Percentiles rank a stretch among this genome's conserved stretches.
These are phyloP conservation scores for Pyrocephalus nanus DNA, from an alignment of 2,797 vertebrate genomes.

Conservation along the genomic window DNA sequence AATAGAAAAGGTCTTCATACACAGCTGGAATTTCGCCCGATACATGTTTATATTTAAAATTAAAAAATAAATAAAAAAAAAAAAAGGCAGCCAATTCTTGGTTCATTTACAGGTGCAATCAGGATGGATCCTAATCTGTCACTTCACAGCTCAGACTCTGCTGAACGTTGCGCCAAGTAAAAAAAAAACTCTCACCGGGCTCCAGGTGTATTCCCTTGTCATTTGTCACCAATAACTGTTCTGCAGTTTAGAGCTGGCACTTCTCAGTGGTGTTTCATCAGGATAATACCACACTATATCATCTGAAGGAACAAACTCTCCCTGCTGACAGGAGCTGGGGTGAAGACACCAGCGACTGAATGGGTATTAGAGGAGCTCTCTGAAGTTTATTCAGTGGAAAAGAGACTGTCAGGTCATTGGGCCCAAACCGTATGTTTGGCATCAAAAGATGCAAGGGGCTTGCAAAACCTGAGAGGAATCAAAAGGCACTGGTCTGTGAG, in stretches of 20 bases:
- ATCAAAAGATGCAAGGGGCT: slow-evolving; percentile 25
- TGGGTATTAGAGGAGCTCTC: not conserved
- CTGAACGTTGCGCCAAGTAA: not conserved
- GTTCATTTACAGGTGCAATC: not conserved
- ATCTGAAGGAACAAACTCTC: slow-evolving; percentile 29
- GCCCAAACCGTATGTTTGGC: slow-evolving; percentile 15
- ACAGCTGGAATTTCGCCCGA: not conserved
- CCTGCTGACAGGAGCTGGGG: slow-evolving; percentile 14
- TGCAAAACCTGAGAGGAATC: not conserved
- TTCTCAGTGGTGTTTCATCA: slow-evolving; percentile 33
- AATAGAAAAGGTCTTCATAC: not conserved
- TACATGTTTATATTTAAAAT: not conserved
- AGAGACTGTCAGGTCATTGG: slow-evolving; percentile 12
- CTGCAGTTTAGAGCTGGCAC: slow-evolving; percentile 19
- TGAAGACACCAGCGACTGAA: not conserved
- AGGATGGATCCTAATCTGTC: not conserved
- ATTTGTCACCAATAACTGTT: slow-evolving; percentile 31
- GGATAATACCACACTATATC: not conserved
- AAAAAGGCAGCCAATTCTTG: not conserved
- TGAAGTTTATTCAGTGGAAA: slow-evolving; percentile 6
- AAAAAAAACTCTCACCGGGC: not conserved
- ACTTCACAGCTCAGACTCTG: not conserved
- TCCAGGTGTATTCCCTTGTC: not conserved
- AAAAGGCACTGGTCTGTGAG: not conserved
- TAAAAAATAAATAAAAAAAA: no score